Conservation (phyloP, 2,797 vertebrate species). For the Enteromius paludinosus region DNA sequence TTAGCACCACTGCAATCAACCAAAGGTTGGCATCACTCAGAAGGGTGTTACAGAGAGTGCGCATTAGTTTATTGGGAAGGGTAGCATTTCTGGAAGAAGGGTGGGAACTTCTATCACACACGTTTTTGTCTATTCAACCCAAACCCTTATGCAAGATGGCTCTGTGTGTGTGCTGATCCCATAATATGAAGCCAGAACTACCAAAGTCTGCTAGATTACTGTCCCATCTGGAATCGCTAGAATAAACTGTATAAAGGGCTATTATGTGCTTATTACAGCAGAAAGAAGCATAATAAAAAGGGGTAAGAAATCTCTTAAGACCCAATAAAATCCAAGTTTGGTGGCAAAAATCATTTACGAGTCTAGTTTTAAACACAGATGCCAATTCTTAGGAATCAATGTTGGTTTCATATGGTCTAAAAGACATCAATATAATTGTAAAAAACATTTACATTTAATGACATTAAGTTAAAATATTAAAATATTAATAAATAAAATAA, state of each 20-base stretch:
- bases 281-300: neutral
- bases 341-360: neutral
- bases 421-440: neutral
- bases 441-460: neutral
- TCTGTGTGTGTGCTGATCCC: constrained; percentile 37
- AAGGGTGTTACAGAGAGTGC: constrained; percentile 52
- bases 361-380: neutral
- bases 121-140: constrained; percentile 54
- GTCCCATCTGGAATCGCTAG: neutral
- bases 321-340: neutral
- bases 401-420: neutral
- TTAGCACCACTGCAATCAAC: constrained; percentile 62
- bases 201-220: constrained; percentile 16
- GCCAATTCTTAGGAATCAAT: neutral
- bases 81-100: constrained; percentile 45
- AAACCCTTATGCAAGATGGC: constrained; percentile 34
- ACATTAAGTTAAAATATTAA: neutral
- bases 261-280: neutral
- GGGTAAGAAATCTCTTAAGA: neutral
- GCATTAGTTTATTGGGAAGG: constrained; percentile 52
- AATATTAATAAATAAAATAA: neutral
- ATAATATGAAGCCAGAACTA: constrained; percentile 37
- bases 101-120: constrained; percentile 54
- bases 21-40: constrained; percentile 52
- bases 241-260: neutral